A percentile compares a stretch with the other conserved stretches of the same genome.
These are phyloP conservation scores for Myotis vivesi DNA, from an alignment of 2,797 vertebrate species.

Conservation along the genomic window DNA sequence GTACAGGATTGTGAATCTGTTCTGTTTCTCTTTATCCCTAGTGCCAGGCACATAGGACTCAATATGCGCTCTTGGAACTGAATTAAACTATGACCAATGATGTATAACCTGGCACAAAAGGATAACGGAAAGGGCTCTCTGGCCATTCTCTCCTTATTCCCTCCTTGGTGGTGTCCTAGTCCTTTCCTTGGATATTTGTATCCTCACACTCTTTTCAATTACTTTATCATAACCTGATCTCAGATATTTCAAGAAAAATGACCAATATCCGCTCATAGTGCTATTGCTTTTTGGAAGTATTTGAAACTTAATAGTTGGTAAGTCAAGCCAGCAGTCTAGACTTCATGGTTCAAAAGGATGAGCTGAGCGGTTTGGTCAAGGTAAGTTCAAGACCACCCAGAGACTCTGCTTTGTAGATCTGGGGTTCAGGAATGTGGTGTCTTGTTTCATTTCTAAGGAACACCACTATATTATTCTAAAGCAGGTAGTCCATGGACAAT, in stretches of 20 bases:
- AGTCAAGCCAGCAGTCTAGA: neutral
- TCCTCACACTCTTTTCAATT: neutral
- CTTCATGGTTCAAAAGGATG: neutral
- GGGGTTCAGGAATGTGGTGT: neutral
- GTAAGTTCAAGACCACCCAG: neutral
- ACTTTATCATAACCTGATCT: neutral
- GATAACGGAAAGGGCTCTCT: neutral
- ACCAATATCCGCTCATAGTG: neutral
- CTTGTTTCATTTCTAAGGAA: neutral
- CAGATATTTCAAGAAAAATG: neutral
- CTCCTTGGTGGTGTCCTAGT: neutral
- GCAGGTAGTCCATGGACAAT: neutral
- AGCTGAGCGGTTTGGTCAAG: neutral
- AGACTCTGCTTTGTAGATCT: neutral
- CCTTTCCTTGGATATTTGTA: neutral
- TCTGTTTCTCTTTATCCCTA: neutral
- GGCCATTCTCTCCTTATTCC: neutral
- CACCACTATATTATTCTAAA: neutral
- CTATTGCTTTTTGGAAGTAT: neutral
- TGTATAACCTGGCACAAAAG: neutral
- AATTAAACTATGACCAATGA: neutral
- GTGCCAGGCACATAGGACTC: neutral
- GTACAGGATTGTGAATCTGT: neutral
- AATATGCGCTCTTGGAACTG: neutral
- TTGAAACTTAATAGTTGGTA: neutral